These are phyloP conservation scores for Corvus moneduloides DNA, from an alignment of 2,113 vertebrate genomes.

Conservation along the genomic window DNA sequence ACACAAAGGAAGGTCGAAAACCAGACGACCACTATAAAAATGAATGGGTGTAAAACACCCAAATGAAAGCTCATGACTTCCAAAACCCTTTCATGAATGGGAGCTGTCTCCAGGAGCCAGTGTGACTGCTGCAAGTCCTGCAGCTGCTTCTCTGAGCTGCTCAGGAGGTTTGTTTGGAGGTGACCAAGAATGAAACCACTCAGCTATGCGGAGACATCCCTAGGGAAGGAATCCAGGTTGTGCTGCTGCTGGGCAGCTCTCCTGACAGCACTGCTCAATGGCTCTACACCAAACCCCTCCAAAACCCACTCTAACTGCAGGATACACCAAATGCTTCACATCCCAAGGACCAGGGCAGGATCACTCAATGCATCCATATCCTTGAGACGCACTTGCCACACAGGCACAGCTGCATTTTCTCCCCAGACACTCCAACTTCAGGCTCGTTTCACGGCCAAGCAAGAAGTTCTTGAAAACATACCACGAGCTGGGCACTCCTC, in stretches of 20 bases:
- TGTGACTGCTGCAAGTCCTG: background rate
- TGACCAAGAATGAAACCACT: background rate
- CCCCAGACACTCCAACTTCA: background rate
- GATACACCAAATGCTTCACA: background rate
- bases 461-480: slow-evolving; percentile 28
- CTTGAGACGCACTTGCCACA: background rate
- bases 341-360: background rate
- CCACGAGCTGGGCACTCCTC: slow-evolving; percentile 88
- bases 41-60: background rate
- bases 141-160: background rate
- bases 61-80: background rate
- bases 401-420: background rate
- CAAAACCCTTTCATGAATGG: background rate
- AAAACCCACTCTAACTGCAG: background rate
- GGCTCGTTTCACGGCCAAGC: background rate
- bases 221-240: background rate
- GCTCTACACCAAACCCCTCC: background rate
- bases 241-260: background rate
- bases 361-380: background rate
- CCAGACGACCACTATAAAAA: background rate
- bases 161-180: background rate
- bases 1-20: background rate
- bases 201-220: background rate
- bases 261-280: background rate
- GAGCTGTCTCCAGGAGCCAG: background rate